A percentile compares a stretch with the other conserved stretches of the same genome.
Evolutionary conservation across 2,797 vertebrate genomes (phyloP).

Genomic region (Syndactyla subalaris): DNA sequence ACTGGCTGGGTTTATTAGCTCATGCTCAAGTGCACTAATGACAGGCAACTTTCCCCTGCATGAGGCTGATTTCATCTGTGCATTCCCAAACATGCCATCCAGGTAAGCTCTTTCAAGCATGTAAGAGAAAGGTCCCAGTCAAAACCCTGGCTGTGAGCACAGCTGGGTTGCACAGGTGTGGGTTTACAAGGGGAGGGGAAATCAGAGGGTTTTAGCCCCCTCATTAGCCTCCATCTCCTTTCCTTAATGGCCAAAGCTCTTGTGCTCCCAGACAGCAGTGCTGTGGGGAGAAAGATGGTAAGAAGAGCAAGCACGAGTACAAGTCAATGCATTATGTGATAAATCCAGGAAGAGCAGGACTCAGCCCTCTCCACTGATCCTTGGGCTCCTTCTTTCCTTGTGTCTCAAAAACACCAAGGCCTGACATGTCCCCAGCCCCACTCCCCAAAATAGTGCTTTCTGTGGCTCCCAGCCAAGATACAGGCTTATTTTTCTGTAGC

Average conservation of each 20-base stretch:
- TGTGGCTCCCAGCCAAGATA: neutral
- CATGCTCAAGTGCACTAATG: neutral
- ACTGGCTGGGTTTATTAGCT: neutral
- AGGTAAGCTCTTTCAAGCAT: neutral
- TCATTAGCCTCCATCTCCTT: neutral
- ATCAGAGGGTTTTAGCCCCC: neutral
- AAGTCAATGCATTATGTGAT: neutral
- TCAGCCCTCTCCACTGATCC: neutral
- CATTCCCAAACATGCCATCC: neutral
- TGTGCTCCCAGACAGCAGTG: neutral
- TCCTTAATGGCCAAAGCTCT: neutral
- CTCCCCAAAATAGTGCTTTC: neutral
- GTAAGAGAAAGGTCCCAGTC: neutral
- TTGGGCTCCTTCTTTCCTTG: neutral
- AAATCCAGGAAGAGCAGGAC: neutral
- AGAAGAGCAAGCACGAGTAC: neutral
- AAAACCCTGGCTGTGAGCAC: neutral
- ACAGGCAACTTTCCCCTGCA: neutral
- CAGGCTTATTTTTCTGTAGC: neutral
- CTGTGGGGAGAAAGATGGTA: neutral
- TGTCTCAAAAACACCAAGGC: neutral
- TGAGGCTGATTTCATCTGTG: neutral
- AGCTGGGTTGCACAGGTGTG: neutral
- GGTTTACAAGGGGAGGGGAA: slow-evolving; percentile 38
- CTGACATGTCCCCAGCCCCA: fast-evolving